Evolutionary conservation across 2,113 vertebrate genomes (phyloP).

Genomic region (Festucalex cinctus): DNA sequence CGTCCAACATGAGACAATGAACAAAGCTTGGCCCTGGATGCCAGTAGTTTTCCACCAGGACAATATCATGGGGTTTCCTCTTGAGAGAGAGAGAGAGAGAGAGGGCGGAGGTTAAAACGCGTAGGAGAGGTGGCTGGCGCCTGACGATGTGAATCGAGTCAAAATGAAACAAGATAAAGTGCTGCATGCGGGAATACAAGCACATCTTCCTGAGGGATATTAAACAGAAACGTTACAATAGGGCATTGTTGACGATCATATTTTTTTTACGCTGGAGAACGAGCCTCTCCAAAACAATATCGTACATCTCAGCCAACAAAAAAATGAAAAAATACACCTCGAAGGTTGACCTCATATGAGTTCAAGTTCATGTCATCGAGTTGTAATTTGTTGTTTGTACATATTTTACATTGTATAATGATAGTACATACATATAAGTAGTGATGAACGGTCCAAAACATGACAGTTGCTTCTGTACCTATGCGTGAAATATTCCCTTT

Average conservation of each 20-base stretch:
- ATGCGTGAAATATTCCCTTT: too few relatives aligned
- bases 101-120: slow-evolving; percentile 11
- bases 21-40: slow-evolving; percentile 65
- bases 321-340: too few relatives aligned
- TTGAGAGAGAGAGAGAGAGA: slow-evolving; percentile 18
- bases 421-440: too few relatives aligned
- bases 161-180: neutral
- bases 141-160: slow-evolving; percentile 6
- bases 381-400: neutral
- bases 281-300: too few relatives aligned
- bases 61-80: slow-evolving; percentile 59
- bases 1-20: slow-evolving; percentile 63
- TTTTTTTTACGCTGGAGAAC: neutral
- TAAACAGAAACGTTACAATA: neutral
- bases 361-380: neutral
- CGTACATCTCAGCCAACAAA: too few relatives aligned
- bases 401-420: neutral
- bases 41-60: slow-evolving; percentile 76
- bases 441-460: too few relatives aligned
- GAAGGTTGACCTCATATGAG: too few relatives aligned
- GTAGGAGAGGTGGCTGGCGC: slow-evolving; percentile 9
- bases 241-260: neutral
- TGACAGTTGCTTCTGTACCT: too few relatives aligned
- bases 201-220: neutral
- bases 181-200: neutral